Conservation (phyloP, 37 sponge, comb jelly and placozoan species). For the Bolinopsis microptera region DNA sequence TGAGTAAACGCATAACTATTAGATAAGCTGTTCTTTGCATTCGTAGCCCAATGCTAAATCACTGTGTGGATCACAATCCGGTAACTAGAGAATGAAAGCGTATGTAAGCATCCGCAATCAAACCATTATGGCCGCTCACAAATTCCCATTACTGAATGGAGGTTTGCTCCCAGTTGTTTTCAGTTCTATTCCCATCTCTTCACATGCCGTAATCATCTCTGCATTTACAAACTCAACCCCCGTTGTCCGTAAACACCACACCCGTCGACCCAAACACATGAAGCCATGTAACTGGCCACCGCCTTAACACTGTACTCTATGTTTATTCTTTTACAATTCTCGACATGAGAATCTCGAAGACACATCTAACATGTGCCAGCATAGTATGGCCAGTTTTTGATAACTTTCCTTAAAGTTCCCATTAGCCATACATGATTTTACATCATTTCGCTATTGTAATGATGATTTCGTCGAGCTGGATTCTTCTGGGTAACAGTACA, state of each 20-base stretch:
- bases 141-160: background rate
- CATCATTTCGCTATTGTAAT: background rate
- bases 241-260: background rate
- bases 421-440: background rate
- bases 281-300: background rate
- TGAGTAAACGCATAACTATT: background rate
- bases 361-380: background rate
- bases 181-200: background rate
- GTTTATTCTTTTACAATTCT: background rate
- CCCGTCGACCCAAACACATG: background rate
- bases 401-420: background rate
- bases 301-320: background rate
- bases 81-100: background rate
- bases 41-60: background rate
- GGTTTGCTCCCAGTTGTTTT: background rate
- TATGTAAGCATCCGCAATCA: background rate
- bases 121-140: constrained; percentile 27
- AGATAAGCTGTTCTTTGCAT: background rate
- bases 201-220: background rate
- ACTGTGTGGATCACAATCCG: background rate
- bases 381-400: background rate
- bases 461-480: background rate
- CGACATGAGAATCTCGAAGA: background rate
- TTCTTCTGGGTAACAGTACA: background rate
- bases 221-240: constrained; percentile 14